Evolutionary conservation across 2,888 invertebrate genomes (phyloP), one percentile per base, ranked within the genome.

Genomic region (Crepidodera aurea): DNA sequence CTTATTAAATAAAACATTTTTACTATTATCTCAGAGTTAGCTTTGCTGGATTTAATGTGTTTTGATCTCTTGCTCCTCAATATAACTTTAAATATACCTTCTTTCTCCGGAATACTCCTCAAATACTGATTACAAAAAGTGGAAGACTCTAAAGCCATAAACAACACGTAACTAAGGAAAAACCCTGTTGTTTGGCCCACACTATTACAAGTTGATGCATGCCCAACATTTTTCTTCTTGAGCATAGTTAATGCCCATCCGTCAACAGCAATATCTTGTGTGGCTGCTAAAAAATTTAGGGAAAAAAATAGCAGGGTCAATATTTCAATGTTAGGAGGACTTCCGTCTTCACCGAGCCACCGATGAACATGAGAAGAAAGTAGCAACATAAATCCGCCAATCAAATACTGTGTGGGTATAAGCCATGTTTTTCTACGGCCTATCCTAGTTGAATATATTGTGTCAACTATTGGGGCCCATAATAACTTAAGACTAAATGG

Each of bases 231-330:
- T 73, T 90, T 85, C 89, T 94, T 92, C 76, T 95, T 93, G 1
- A 99, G 84, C 96, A 99, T 99, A 0, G 98, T 99, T 8, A 99
- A 84, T 0, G 99, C 99, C 99, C 99, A 99, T 16, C 99, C 99
- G 83, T 99, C 99, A 0, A 99, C 98, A 12, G 97, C 98, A 75
- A 99, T 98, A 81, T 99, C 99, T 83, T 99, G 99, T 1, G 99
- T 99, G 1, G 99, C 98, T 3, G 98, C 98, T 73, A 99, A 84
- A 76, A 98, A 97, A 77, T 98, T 98, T 1, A 99, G 84, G 57
- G 88, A 84, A 78, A 98, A 93, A 82, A 99, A 99, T 61, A 94
- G 84, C 10, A 87, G 76, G 0, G 98, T 98, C 19, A 99, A 83
- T 50, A 91, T 79, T 60, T 84, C 86, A 71, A 95, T 92, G 73